Percentiles rank a stretch among this genome's conserved stretches.
Conservation (phyloP, 2,113 vertebrate species). For the Cottus gobio region DNA sequence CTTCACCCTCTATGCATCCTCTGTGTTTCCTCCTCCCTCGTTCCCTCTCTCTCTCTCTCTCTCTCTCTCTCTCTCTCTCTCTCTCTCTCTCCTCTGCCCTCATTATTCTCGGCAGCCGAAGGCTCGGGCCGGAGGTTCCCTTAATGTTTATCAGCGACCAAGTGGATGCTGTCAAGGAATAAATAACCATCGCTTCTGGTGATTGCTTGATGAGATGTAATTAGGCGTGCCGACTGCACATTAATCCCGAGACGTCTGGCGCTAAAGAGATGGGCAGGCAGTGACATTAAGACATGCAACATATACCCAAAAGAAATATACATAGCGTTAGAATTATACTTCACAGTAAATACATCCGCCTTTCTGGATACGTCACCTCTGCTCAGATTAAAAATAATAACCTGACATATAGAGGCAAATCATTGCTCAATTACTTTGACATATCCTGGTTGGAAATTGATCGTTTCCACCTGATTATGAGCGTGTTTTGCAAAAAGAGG, state of each 20-base stretch:
- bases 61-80: background rate
- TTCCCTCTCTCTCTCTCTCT: background rate
- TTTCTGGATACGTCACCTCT: background rate
- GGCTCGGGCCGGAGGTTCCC: slow-evolving; percentile 4
- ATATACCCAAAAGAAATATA: background rate
- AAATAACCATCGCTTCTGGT: slow-evolving; percentile 60
- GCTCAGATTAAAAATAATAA: background rate
- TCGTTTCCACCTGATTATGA: background rate
- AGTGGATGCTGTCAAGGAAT: slow-evolving; percentile 46
- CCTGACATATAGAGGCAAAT: background rate
- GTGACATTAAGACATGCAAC: slow-evolving; percentile 18
- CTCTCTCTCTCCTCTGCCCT: slow-evolving; percentile 16
- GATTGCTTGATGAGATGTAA: slow-evolving; percentile 69
- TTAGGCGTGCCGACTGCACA: slow-evolving; percentile 61
- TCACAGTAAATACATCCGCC: background rate
- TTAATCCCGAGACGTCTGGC: slow-evolving; percentile 50
- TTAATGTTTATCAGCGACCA: slow-evolving; percentile 31
- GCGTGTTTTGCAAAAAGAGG: background rate
- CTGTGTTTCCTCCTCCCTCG: too few species aligned
- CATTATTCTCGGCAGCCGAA: background rate
- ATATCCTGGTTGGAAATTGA: background rate
- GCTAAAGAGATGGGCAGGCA: slow-evolving; percentile 31
- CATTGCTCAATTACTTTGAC: background rate
- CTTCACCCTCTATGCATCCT: background rate
- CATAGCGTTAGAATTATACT: background rate